Evolutionary conservation across 2,113 vertebrate species (phyloP).

Genomic region (Nycticorax nycticorax): DNA sequence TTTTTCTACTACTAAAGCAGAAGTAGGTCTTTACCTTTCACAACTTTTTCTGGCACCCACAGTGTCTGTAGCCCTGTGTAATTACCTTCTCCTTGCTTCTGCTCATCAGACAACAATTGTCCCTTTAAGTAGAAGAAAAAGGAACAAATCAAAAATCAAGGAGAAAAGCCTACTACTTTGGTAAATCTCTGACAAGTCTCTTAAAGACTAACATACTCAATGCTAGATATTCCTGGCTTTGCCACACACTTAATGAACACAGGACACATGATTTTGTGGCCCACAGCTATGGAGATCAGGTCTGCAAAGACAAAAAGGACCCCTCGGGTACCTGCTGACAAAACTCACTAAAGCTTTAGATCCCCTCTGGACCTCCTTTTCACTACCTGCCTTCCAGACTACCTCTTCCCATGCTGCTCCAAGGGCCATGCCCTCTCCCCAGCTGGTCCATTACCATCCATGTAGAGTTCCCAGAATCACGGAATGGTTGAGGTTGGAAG

Average conservation of each 20-base stretch:
- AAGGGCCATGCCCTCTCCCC: neutral
- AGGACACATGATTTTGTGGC: neutral
- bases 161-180: neutral
- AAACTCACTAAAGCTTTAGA: neutral
- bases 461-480: neutral
- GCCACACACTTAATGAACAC: neutral
- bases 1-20: neutral
- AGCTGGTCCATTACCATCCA: fast-evolving
- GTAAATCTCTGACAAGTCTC: neutral
- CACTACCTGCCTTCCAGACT: neutral
- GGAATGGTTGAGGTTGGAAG: neutral
- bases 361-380: neutral
- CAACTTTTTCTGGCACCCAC: neutral
- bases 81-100: neutral
- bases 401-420: neutral
- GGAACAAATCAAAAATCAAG: neutral
- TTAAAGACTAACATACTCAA: neutral
- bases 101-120: neutral
- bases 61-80: neutral
- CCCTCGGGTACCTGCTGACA: neutral
- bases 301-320: neutral
- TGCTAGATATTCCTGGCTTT: neutral
- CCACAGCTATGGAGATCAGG: neutral
- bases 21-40: neutral
- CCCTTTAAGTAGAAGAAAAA: neutral